A percentile compares a stretch with the other conserved stretches of the same genome.
These are phyloP conservation scores for Zaprionus bogoriensis DNA, from an alignment of 2,888 invertebrate genomes.

Conservation along the genomic window DNA sequence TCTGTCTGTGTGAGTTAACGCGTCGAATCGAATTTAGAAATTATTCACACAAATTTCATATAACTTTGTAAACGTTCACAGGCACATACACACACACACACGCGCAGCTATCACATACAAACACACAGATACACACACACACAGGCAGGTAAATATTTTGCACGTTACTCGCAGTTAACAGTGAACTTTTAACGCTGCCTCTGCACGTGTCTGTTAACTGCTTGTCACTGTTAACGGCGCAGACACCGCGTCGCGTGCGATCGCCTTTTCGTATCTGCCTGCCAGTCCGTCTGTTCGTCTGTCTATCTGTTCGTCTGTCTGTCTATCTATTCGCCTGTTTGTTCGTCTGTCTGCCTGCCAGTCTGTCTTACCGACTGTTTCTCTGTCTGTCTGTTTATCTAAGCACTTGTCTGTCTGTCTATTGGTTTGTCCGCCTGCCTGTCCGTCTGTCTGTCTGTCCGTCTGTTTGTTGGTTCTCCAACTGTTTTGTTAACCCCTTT, in stretches of 20 bases:
- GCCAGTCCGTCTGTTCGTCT: neutral
- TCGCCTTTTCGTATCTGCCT: neutral
- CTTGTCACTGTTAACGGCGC: constrained; percentile 26
- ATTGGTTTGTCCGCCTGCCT: neutral
- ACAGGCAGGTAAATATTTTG: neutral
- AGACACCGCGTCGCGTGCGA: constrained; percentile 41
- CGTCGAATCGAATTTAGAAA: constrained; percentile 51
- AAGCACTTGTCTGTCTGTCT: neutral
- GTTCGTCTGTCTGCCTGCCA: too few relatives aligned
- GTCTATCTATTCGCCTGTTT: neutral
- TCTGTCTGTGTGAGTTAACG: constrained; percentile 15
- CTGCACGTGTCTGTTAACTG: constrained; percentile 11
- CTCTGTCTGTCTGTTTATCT: constrained; percentile 1
- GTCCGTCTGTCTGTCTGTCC: neutral
- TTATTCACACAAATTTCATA: constrained; percentile 48
- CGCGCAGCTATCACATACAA: neutral
- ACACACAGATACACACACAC: neutral
- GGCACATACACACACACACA: neutral
- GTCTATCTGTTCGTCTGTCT: too few relatives aligned
- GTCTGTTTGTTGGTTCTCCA: constrained; percentile 1
- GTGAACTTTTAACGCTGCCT: constrained; percentile 23
- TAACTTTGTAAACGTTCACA: constrained; percentile 1
- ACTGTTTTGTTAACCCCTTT: constrained; percentile 1
- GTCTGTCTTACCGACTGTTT: neutral
- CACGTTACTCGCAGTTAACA: constrained; percentile 15